phyloP scores from a whole-genome alignment of 2,888 invertebrate genomes.

The Epsilonema sp. region DNA sequence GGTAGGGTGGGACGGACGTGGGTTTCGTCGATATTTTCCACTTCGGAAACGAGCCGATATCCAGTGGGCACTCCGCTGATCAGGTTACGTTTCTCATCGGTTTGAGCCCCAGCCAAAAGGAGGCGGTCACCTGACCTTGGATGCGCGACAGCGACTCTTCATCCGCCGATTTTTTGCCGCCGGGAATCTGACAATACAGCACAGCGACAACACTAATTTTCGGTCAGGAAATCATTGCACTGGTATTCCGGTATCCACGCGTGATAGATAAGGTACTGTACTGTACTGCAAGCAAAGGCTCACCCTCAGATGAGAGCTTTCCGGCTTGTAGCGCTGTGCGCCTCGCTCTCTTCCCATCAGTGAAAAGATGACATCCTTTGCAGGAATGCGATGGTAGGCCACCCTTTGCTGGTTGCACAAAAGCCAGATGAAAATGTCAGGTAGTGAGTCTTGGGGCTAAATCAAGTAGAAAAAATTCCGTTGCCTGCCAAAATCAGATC shows the following conservation, averaged over 20 bases:
- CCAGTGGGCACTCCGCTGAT: slow-evolving; percentile 59
- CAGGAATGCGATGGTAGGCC: slow-evolving; percentile 59
- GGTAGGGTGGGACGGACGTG: slow-evolving; percentile 19
- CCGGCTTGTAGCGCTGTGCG: slow-evolving; percentile 54
- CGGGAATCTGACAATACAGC: too few species aligned
- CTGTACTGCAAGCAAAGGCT: too few species aligned
- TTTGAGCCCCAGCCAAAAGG: slow-evolving; percentile 52
- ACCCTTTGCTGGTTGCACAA: slow-evolving; percentile 61
- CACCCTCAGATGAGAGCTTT: slow-evolving; percentile 61
- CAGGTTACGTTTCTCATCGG: slow-evolving; percentile 61
- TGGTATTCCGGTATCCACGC: too few species aligned
- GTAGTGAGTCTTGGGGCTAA: slow-evolving; percentile 1
- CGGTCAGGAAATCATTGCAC: too few species aligned
- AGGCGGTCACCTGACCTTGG: slow-evolving; percentile 9
- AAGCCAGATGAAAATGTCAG: slow-evolving; percentile 66
- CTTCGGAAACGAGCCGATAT: slow-evolving; percentile 50
- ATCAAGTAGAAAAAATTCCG: too few species aligned
- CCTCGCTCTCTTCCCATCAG: slow-evolving; percentile 56
- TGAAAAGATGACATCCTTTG: slow-evolving; percentile 59
- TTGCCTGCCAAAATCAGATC: too few species aligned
- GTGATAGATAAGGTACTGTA: too few species aligned
- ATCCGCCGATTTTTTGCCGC: too few species aligned
- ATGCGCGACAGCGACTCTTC: too few species aligned
- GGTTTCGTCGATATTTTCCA: slow-evolving; percentile 49
- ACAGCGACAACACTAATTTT: too few species aligned